Base-by-base conservation (phyloP, 2,888 invertebrate genomes). In the Sceliomorpha sp. region DNA sequence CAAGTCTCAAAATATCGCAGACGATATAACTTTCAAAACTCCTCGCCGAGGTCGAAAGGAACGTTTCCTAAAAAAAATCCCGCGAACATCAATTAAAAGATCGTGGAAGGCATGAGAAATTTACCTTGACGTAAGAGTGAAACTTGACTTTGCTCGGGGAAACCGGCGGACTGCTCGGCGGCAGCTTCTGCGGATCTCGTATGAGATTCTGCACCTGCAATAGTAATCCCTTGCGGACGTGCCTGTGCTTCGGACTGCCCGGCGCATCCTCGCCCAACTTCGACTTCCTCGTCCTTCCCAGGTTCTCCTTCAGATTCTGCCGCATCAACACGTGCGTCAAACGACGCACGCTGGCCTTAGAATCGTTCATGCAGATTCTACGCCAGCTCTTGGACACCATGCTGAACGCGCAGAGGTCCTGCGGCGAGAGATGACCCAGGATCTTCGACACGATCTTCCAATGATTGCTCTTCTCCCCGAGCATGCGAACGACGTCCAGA, bases 91-190 rank as follows among this genome's bases (percentile, higher is more conserved):
- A n/a, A n/a, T n/a, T n/a, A n/a, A n/a, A n/a, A n/a, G n/a, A n/a
- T n/a, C n/a, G n/a, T n/a, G n/a, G n/a, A n/a, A n/a, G n/a, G n/a
- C n/a, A n/a, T n/a, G n/a, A n/a, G n/a, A n/a, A n/a, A n/a, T n/a
- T 79, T 71, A 89, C 89, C 87, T 88, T 89, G 47, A 88, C 84
- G 48, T 86, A 89, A 1, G 88, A 87, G 40, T 88, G 87, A 58
- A 89, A 89, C 53, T 88, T 86, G 45, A 84, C 80, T 83, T 89
- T 89, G 64, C 86, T 85, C 0, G 89, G 89, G 1, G 88, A 88
- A 4, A 88, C 88, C 1, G 89, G 88, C 13, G 89, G 89, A 70
- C 89, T 89, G 31, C 70, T 80, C 0, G 87, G 84, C 26, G 80
- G 78, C 6, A 72, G 45, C 8, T 76, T 75, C 1, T 71, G 67